phyloP scores from a whole-genome alignment of 2,797 vertebrate species.

The Lacerta viridis region DNA sequence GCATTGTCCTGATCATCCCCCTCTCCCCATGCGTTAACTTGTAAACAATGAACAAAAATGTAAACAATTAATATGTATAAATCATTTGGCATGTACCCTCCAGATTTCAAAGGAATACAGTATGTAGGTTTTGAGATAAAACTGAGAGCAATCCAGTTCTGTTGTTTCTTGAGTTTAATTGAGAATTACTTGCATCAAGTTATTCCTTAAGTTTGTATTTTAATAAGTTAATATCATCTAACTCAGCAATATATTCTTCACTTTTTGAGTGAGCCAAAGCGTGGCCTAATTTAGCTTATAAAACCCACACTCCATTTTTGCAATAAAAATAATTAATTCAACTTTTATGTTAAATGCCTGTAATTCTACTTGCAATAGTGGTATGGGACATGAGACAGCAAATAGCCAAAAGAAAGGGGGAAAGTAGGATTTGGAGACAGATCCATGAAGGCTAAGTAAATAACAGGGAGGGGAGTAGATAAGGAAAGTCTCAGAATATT shows the following conservation, averaged over 20 bases:
- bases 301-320: slow-evolving; percentile 65
- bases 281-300: slow-evolving; percentile 74
- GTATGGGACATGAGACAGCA: slow-evolving; percentile 66
- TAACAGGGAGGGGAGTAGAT: slow-evolving; percentile 61
- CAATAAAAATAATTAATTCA: slow-evolving; percentile 71
- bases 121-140: not conserved
- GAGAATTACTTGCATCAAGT: not conserved
- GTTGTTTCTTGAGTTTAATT: not conserved
- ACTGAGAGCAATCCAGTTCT: not conserved
- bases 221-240: not conserved
- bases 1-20: too few species aligned
- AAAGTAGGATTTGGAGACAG: slow-evolving; percentile 37
- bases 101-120: not conserved
- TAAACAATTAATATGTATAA: not conserved
- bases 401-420: slow-evolving; percentile 53
- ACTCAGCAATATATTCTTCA: not conserved
- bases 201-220: not conserved
- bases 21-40: not conserved
- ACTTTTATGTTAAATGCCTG: slow-evolving; percentile 68
- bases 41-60: not conserved
- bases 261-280: not conserved
- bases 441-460: slow-evolving; percentile 69
- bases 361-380: slow-evolving; percentile 70
- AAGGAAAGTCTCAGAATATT: slow-evolving; percentile 63
- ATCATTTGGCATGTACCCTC: not conserved